Base-by-base conservation (phyloP, 2,888 invertebrate species). In the Drosophila pegasa region DNA sequence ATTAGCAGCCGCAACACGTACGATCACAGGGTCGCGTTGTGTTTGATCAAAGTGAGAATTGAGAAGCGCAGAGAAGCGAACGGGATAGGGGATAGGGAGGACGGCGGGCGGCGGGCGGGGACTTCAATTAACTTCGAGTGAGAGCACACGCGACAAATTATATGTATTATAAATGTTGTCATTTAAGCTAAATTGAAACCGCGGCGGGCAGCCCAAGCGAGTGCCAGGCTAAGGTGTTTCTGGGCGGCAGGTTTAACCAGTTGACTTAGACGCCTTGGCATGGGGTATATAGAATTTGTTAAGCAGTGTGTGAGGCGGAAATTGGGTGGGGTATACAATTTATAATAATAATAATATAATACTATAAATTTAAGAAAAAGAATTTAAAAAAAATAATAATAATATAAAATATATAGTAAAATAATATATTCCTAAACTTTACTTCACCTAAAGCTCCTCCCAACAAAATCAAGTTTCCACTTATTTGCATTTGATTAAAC, bases 111-210 rank as follows among this genome's bases (percentile, higher is more conserved):
- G 22, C 0, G 1, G n/a, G 6, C 41, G 22, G 38, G 37, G 2
- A 18, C 43, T 43, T 35, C 73, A 77, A 74, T 74, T 74, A 74
- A 52, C 73, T 43, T 29, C 18, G 45, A 48, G 40, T 37, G 47
- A 54, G 52, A 54, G 56, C 57, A 75, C 73, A 73, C 76, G 69
- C 75, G 78, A 80, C 84, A 67, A 87, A 88, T 88, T 87, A 87
- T 77, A 66, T 66, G 20, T 31, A 45, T 45, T 45, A 45, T 78
- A 75, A 88, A 72, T 75, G 68, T 70, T 56, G 64, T 62, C 65
- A 78, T 85, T 88, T 78, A 74, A 74, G 67, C 87, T 83, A 72
- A 88, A 87, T 87, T 81, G 72, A 63, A 68, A 60, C 56, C 37
- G 41, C 64, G 50, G 31, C n/a, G 31, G 31, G 5, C 14, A 20